Evolutionary conservation across 2,797 vertebrate species (phyloP).

Genomic region (Halcyon chelicuti): DNA sequence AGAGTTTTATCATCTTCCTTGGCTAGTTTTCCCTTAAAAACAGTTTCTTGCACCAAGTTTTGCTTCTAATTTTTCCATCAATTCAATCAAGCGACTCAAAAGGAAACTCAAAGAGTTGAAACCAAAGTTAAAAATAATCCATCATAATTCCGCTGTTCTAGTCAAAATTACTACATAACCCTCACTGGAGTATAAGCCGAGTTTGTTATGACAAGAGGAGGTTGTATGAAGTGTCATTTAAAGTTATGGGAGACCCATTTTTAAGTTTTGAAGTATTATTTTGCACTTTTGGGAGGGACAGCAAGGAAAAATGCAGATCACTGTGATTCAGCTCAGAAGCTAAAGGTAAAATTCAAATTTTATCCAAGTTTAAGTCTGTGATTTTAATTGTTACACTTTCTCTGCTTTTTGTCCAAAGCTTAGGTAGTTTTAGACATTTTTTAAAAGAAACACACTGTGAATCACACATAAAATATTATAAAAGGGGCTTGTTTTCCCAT

Average conservation of each 20-base stretch:
- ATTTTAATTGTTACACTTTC: not conserved
- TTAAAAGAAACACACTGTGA: not conserved
- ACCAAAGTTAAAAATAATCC: constrained; percentile 41
- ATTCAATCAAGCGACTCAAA: not conserved
- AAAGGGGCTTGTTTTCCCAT: not conserved
- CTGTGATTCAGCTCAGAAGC: not conserved
- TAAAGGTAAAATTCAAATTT: constrained; percentile 1
- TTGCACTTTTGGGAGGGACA: not conserved
- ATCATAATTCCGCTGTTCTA: constrained; percentile 6
- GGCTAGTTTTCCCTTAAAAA: not conserved
- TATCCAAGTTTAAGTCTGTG: not conserved
- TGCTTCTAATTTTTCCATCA: not conserved
- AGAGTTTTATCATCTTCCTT: not conserved
- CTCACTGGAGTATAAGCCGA: not conserved
- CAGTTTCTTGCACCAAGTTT: not conserved
- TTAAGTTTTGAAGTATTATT: not conserved
- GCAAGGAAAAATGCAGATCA: not conserved
- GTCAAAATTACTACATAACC: not conserved
- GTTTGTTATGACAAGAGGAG: constrained; percentile 4
- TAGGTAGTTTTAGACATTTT: not conserved
- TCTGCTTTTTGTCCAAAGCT: not conserved
- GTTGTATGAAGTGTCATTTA: not conserved
- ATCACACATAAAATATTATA: not conserved
- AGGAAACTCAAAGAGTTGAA: not conserved
- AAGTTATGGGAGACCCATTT: not conserved